Evolutionary conservation across 2,113 vertebrate species (phyloP).

Genomic region (Thinocorus orbignyianus): DNA sequence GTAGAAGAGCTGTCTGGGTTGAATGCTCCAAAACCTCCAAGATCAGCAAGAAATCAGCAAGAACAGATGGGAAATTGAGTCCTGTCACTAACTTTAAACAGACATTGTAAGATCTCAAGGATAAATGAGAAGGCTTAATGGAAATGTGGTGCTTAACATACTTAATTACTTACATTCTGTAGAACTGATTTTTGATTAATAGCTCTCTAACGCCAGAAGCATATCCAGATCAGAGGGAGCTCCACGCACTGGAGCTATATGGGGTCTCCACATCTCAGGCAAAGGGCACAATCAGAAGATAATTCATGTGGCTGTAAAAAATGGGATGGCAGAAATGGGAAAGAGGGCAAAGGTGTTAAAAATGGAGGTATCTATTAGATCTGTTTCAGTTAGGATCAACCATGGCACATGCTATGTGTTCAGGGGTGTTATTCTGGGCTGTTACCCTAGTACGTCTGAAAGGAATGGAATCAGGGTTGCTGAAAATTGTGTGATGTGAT

Average conservation of each 20-base stretch:
- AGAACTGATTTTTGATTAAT: neutral
- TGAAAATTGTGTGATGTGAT: neutral
- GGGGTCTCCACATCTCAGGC: neutral
- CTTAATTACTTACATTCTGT: neutral
- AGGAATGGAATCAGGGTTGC: neutral
- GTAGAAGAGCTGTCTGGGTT: neutral
- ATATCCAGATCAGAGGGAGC: neutral
- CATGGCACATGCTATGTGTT: neutral
- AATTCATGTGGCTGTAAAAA: neutral
- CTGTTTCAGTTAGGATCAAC: neutral
- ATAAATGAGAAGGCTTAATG: slow-evolving; percentile 8
- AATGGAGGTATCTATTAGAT: neutral
- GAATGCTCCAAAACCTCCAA: neutral
- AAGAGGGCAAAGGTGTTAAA: neutral
- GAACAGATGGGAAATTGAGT: neutral
- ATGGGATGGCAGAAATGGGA: neutral
- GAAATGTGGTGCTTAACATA: neutral
- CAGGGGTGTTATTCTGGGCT: neutral
- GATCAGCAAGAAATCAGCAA: neutral
- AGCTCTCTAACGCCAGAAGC: neutral
- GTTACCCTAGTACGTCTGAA: neutral
- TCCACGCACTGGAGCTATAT: neutral
- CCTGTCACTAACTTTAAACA: neutral
- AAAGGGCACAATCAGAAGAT: neutral
- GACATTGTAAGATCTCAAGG: neutral